phyloP scores from a whole-genome alignment of 2,113 vertebrate genomes.

The Chaetura pelagica region DNA sequence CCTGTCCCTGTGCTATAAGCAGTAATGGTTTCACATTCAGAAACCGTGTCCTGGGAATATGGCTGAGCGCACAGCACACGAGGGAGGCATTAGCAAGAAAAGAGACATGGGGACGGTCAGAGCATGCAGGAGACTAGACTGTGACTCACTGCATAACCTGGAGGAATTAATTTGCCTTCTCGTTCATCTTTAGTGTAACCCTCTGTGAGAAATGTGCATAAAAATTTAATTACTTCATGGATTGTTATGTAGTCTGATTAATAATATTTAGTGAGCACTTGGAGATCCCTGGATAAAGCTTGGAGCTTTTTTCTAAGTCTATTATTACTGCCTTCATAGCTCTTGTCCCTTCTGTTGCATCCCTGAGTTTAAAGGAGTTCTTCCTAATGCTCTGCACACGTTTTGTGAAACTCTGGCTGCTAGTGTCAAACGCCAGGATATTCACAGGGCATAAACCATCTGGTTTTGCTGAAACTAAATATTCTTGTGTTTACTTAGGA shows the following conservation, averaged over 20 bases:
- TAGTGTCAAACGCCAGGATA: slow-evolving; percentile 50
- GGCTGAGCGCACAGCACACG: not conserved
- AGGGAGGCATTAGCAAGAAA: not conserved
- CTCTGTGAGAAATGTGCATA: not conserved
- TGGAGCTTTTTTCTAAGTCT: not conserved
- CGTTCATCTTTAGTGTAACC: not conserved
- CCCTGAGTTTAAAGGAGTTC: not conserved
- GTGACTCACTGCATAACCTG: not conserved
- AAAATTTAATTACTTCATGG: not conserved
- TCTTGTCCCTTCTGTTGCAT: not conserved
- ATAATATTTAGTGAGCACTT: not conserved
- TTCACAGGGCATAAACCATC: slow-evolving; percentile 22
- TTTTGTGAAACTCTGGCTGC: not conserved
- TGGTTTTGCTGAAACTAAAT: slow-evolving; percentile 55
- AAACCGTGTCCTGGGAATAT: not conserved
- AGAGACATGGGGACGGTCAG: not conserved
- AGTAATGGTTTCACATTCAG: not conserved
- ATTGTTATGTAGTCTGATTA: not conserved
- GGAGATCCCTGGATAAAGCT: not conserved
- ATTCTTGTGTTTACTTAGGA: slow-evolving; percentile 35
- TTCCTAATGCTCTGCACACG: not conserved
- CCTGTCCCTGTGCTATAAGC: not conserved
- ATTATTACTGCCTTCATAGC: not conserved
- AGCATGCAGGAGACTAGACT: not conserved
- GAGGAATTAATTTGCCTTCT: not conserved